Conservation (phyloP, 2,888 invertebrate genomes). For the Creontiades dilutus region DNA sequence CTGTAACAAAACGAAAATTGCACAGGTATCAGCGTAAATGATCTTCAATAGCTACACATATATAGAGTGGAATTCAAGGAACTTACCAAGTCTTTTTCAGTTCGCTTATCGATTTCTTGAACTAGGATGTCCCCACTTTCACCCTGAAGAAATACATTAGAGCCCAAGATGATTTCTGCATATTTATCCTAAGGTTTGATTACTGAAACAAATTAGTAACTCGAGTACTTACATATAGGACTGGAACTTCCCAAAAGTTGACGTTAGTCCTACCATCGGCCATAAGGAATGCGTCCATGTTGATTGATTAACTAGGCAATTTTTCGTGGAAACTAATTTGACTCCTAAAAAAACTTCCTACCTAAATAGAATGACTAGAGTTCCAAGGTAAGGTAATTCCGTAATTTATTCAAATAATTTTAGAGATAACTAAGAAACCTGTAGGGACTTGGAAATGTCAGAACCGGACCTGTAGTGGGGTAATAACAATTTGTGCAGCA, state of each 20-base stretch:
- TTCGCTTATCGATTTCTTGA: neutral
- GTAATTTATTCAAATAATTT: too few relatives aligned
- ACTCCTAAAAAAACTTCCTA: neutral
- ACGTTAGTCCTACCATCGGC: conserved; percentile 20
- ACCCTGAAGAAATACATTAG: neutral
- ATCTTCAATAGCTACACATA: neutral
- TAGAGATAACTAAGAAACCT: too few relatives aligned
- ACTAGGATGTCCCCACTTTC: conserved; percentile 32
- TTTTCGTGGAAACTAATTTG: neutral
- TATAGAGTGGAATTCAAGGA: neutral
- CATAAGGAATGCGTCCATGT: conserved; percentile 39
- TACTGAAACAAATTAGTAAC: neutral
- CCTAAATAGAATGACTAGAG: neutral
- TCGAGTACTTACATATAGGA: conserved; percentile 34
- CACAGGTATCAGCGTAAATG: neutral
- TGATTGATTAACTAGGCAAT: neutral
- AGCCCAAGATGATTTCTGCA: too few relatives aligned
- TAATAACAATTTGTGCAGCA: too few relatives aligned
- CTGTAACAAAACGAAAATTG: neutral
- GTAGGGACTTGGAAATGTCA: too few relatives aligned
- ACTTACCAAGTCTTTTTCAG: conserved; percentile 8
- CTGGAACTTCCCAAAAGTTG: conserved; percentile 52
- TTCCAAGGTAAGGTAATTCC: too few relatives aligned
- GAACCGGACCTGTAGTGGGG: too few relatives aligned
- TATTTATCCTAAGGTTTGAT: neutral